Conservation (phyloP, 2,888 invertebrate genomes). For the Harpalus rufipes region DNA sequence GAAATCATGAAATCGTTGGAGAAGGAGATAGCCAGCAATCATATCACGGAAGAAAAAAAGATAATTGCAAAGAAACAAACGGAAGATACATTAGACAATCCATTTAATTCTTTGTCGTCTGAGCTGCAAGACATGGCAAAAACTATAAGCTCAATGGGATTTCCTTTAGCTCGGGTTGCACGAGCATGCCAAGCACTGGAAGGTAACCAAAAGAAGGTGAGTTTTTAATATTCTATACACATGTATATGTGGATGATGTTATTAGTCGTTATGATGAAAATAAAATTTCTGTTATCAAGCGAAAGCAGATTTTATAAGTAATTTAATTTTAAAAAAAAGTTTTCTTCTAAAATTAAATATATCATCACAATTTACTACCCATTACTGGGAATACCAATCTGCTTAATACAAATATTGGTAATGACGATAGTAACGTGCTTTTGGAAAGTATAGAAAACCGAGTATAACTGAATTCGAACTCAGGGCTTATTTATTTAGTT, state of each 20-base stretch:
- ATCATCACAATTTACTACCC: too few relatives aligned
- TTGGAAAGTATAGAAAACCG: not conserved
- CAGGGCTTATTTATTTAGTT: too few relatives aligned
- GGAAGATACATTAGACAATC: slow-evolving; percentile 74
- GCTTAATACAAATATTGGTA: too few relatives aligned
- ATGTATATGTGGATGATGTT: too few relatives aligned
- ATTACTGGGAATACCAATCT: too few relatives aligned
- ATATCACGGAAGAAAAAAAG: slow-evolving; percentile 71
- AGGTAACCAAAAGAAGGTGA: slow-evolving; percentile 91
- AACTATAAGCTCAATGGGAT: slow-evolving; percentile 92
- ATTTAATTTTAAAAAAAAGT: too few relatives aligned
- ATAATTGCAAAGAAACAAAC: slow-evolving; percentile 68
- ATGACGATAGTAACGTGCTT: not conserved
- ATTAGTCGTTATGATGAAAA: too few relatives aligned
- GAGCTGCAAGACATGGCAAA: slow-evolving; percentile 84
- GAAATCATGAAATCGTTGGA: slow-evolving; percentile 88
- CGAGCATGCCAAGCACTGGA: slow-evolving; percentile 89
- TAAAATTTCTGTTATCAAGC: too few relatives aligned
- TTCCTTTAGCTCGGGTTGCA: slow-evolving; percentile 88
- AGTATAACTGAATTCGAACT: too few relatives aligned
- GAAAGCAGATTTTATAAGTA: too few relatives aligned
- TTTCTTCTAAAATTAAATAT: too few relatives aligned
- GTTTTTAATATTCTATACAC: slow-evolving; percentile 53
- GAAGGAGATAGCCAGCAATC: slow-evolving; percentile 80
- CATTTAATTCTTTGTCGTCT: slow-evolving; percentile 77